Evolutionary conservation across 2,888 invertebrate species (phyloP).

Genomic region (Latrodectus elegans): DNA sequence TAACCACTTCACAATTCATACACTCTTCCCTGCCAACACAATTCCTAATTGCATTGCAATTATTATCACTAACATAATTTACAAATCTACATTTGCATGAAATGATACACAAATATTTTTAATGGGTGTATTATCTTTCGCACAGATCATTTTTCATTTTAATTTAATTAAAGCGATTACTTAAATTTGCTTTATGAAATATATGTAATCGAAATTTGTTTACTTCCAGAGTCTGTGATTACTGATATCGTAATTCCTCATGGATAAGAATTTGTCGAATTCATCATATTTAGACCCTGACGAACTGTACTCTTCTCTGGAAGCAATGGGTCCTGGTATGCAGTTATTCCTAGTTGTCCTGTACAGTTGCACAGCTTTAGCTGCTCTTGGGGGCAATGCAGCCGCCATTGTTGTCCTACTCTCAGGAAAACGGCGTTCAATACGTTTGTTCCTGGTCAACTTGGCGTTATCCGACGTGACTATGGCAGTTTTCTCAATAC

Average conservation of each 20-base stretch:
- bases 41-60: too few relatives aligned
- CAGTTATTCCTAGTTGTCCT: conserved; percentile 75
- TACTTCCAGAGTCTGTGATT: too few relatives aligned
- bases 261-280: conserved; percentile 23
- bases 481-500: conserved; percentile 92
- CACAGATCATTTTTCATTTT: too few relatives aligned
- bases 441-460: conserved; percentile 82
- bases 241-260: neutral
- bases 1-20: too few relatives aligned
- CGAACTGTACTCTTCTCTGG: conserved; percentile 48
- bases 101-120: too few relatives aligned
- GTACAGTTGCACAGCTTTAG: conserved; percentile 76
- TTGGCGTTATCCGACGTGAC: conserved; percentile 91
- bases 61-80: too few relatives aligned
- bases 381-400: conserved; percentile 77
- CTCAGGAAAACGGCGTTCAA: conserved; percentile 74
- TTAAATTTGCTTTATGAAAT: too few relatives aligned
- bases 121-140: too few relatives aligned
- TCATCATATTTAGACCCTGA: conserved; percentile 30
- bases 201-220: too few relatives aligned
- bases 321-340: conserved; percentile 49
- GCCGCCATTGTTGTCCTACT: conserved; percentile 77
- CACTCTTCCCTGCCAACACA: too few relatives aligned
- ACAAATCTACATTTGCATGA: too few relatives aligned
- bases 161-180: too few relatives aligned